A percentile compares a stretch with the other conserved stretches of the same genome.
Conservation (phyloP, 2,888 invertebrate genomes). For the Lithophane semibrunnea region DNA sequence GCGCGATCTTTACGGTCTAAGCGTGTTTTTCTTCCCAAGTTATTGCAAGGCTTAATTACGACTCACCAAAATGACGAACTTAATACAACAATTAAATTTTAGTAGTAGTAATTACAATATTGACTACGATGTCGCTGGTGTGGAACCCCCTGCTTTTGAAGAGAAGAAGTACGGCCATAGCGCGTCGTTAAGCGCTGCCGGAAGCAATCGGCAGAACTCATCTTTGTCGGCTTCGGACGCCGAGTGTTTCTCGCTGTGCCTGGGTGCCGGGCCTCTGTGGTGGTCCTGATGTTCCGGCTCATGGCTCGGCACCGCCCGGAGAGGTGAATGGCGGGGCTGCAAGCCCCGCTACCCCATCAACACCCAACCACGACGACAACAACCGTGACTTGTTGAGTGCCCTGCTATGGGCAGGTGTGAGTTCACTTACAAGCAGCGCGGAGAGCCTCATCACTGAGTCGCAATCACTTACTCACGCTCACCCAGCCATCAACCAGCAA, state of each 20-base stretch:
- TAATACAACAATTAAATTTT: slow-evolving; percentile 89
- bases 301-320: slow-evolving; percentile 92
- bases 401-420: slow-evolving; percentile 86
- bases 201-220: slow-evolving; percentile 90
- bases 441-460: slow-evolving; percentile 85
- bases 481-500: slow-evolving; percentile 75
- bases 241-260: slow-evolving; percentile 95
- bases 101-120: slow-evolving; percentile 81
- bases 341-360: slow-evolving; percentile 88
- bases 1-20: slow-evolving; percentile 77
- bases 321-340: slow-evolving; percentile 88
- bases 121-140: slow-evolving; percentile 81
- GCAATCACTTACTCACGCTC: slow-evolving; percentile 78
- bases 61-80: slow-evolving; percentile 88
- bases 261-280: slow-evolving; percentile 99
- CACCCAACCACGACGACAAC: slow-evolving; percentile 88
- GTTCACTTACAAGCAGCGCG: slow-evolving; percentile 85
- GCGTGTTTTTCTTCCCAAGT: slow-evolving; percentile 84
- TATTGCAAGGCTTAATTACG: slow-evolving; percentile 87
- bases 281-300: slow-evolving; percentile 99
- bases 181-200: slow-evolving; percentile 85
- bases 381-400: slow-evolving; percentile 90
- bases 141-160: slow-evolving; percentile 75
- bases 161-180: slow-evolving; percentile 84
- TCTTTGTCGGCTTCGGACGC: slow-evolving; percentile 93